Percentiles rank a stretch among this genome's conserved stretches.
Conservation (phyloP, 2,113 vertebrate genomes). For the Tamias sibiricus region DNA sequence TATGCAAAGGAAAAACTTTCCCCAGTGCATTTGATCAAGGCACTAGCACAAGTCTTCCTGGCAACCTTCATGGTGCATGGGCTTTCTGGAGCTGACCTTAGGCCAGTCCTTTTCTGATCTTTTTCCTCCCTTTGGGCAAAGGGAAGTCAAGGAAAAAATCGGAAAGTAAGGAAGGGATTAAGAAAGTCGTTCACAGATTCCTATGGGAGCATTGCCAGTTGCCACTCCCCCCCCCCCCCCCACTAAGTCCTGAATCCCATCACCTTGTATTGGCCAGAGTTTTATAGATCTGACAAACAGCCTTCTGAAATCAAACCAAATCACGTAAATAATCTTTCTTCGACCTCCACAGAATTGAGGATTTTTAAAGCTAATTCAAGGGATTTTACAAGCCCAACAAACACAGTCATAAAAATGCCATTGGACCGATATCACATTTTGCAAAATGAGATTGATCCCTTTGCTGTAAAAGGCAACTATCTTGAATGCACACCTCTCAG, state of each 20-base stretch:
- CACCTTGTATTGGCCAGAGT: conserved; percentile 76
- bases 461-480: conserved; percentile 75
- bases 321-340: conserved; percentile 76
- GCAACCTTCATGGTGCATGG: not conserved
- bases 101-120: not conserved
- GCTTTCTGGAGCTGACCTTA: not conserved
- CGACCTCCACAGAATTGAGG: conserved; percentile 76
- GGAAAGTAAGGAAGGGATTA: conserved; percentile 55
- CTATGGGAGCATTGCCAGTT: not conserved
- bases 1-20: conserved; percentile 70
- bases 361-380: conserved; percentile 79
- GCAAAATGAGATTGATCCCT: conserved; percentile 79
- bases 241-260: conserved; percentile 77
- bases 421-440: conserved; percentile 62
- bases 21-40: conserved; percentile 53
- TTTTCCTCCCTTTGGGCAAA: not conserved
- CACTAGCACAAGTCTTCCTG: conserved; percentile 2
- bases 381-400: conserved; percentile 80
- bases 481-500: conserved; percentile 73
- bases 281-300: conserved; percentile 81
- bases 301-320: conserved; percentile 76
- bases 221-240: conserved; percentile 46
- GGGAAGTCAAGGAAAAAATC: not conserved
- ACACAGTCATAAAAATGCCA: conserved; percentile 75
- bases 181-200: conserved; percentile 46